phyloP scores from a whole-genome alignment of 1,140 invertebrate genomes.

The Mamestra configurata region DNA sequence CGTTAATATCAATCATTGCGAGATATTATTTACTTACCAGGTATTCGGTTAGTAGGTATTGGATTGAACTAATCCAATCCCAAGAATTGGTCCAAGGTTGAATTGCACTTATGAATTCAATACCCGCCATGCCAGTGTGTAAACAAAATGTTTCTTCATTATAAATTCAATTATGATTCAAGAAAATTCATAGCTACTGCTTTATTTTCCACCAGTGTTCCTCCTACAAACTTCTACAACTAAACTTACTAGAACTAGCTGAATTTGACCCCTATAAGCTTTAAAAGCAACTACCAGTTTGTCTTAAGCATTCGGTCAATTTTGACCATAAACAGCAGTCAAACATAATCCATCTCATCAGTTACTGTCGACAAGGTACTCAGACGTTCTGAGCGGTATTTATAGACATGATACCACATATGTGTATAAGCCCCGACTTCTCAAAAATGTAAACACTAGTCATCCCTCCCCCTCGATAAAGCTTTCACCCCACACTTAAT shows the following conservation, averaged over 20 bases:
- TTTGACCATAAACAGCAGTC: neutral
- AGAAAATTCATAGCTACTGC: neutral
- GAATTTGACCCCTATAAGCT: too few species aligned
- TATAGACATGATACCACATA: conserved; percentile 18
- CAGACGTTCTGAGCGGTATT: conserved; percentile 5
- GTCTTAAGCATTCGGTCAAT: neutral
- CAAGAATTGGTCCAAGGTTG: conserved; percentile 25
- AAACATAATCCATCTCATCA: conserved; percentile 4
- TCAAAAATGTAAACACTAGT: conserved; percentile 49
- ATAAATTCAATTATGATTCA: neutral
- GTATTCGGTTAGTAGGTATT: conserved; percentile 10
- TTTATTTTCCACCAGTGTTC: neutral
- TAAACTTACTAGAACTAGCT: too few species aligned
- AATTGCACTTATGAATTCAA: conserved; percentile 3
- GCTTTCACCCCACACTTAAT: conserved; percentile 54
- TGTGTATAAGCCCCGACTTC: neutral
- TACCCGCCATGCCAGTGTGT: neutral
- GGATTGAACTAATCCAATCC: conserved; percentile 37
- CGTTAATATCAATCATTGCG: conserved; percentile 42
- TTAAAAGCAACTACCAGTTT: neutral
- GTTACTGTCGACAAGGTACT: conserved; percentile 1
- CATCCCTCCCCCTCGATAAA: conserved; percentile 50
- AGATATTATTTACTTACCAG: conserved; percentile 50
- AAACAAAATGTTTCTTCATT: neutral
- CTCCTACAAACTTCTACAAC: too few species aligned